Conservation (phyloP, 2,797 vertebrate genomes). For the Sebastes glaucus region DNA sequence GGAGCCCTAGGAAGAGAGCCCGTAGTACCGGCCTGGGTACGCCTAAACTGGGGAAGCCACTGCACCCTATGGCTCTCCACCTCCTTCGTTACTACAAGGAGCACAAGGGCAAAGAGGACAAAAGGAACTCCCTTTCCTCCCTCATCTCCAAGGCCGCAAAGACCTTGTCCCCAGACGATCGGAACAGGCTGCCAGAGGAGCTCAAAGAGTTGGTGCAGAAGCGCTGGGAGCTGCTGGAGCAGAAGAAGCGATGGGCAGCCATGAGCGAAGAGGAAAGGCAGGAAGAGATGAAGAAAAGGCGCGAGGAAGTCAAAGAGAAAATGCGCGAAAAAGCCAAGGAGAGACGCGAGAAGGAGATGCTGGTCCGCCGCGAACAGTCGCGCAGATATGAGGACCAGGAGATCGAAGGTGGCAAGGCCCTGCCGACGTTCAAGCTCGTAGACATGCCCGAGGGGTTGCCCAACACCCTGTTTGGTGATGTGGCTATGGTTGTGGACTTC, state of each 20-base stretch:
- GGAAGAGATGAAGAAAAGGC: conserved; percentile 89
- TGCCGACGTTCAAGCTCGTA: conserved; percentile 91
- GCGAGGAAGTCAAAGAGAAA: conserved; percentile 90
- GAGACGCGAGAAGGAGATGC: conserved; percentile 91
- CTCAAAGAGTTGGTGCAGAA: conserved; percentile 90
- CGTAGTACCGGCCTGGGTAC: conserved; percentile 82
- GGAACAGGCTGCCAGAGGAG: conserved; percentile 92
- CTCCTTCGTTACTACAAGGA: conserved; percentile 96
- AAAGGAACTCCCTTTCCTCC: conserved; percentile 90
- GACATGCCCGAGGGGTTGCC: conserved; percentile 97
- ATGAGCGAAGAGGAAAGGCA: conserved; percentile 93
- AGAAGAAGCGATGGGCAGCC: conserved; percentile 90
- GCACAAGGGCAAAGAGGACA: conserved; percentile 94
- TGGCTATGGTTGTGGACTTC: conserved; percentile 96
- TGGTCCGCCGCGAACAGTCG: conserved; percentile 89
- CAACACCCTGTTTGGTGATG: conserved; percentile 93
- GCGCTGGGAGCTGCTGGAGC: conserved; percentile 92
- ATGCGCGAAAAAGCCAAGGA: conserved; percentile 93
- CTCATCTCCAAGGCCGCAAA: conserved; percentile 93
- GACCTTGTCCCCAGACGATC: conserved; percentile 88
- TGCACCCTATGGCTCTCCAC: conserved; percentile 93
- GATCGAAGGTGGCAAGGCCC: conserved; percentile 82
- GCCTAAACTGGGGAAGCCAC: conserved; percentile 90
- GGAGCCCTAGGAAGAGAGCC: conserved; percentile 82
- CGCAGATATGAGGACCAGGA: conserved; percentile 95